phyloP scores from a whole-genome alignment of 2,888 invertebrate species.

The Nebria brevicollis region DNA sequence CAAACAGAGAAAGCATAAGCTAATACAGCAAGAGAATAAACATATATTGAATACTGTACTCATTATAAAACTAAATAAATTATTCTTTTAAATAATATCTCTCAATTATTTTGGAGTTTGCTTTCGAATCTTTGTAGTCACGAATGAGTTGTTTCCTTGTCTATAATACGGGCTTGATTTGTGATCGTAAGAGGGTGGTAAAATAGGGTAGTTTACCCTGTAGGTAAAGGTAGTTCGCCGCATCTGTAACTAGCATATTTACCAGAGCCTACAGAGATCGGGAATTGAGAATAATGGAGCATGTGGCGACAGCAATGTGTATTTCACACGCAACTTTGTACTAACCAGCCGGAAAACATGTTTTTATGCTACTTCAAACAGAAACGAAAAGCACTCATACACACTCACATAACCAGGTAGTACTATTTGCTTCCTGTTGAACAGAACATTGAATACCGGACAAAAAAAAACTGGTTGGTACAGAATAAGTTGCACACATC shows the following conservation, averaged over 20 bases:
- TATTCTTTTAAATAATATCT: too few relatives aligned
- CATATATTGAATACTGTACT: too few relatives aligned
- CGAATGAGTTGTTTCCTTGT: neutral
- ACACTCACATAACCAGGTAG: slow-evolving; percentile 6
- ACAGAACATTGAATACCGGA: slow-evolving; percentile 6
- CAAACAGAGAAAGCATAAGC: neutral
- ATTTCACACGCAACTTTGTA: slow-evolving; percentile 37
- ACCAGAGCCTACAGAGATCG: neutral
- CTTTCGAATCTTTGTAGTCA: neutral
- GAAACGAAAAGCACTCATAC: slow-evolving; percentile 6
- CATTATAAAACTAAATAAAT: too few relatives aligned
- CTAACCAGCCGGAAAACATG: slow-evolving; percentile 40
- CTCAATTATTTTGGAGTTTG: too few relatives aligned
- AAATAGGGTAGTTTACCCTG: slow-evolving; percentile 9
- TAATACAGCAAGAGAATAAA: neutral
- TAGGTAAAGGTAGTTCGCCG: slow-evolving; percentile 19
- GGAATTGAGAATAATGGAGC: slow-evolving; percentile 42
- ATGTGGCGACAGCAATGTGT: slow-evolving; percentile 42
- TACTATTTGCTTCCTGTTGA: neutral
- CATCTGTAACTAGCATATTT: slow-evolving; percentile 10
- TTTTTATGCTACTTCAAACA: slow-evolving; percentile 25
- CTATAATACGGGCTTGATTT: neutral
- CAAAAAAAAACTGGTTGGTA: neutral
- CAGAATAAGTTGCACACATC: slow-evolving; percentile 2
- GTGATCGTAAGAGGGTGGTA: neutral